Evolutionary conservation across 2,797 vertebrate genomes (phyloP).

Genomic region (Microctenopoma steveboyesi): DNA sequence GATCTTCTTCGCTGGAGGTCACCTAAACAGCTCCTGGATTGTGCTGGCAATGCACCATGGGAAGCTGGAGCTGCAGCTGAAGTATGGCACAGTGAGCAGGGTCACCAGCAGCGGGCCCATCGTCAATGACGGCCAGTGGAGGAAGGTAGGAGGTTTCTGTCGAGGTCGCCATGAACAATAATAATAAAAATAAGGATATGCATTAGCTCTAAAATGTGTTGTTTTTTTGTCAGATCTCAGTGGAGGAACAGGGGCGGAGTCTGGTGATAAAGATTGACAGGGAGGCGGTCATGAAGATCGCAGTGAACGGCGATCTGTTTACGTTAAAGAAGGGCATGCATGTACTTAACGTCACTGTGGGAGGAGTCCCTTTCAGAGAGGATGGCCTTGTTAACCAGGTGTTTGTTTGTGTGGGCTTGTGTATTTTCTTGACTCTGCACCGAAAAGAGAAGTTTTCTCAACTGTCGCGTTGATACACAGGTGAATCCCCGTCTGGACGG

Average conservation of each 20-base stretch:
- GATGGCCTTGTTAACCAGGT: constrained; percentile 90
- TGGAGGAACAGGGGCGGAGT: constrained; percentile 92
- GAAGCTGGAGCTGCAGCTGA: constrained; percentile 93
- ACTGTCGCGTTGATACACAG: constrained; percentile 67
- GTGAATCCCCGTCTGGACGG: constrained; percentile 95
- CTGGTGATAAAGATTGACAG: constrained; percentile 94
- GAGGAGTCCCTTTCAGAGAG: constrained; percentile 93
- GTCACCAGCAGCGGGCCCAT: constrained; percentile 93
- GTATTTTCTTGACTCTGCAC: constrained; percentile 1
- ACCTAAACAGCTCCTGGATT: constrained; percentile 92
- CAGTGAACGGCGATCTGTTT: constrained; percentile 92
- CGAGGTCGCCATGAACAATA: background rate
- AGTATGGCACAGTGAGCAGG: constrained; percentile 87
- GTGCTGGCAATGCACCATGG: constrained; percentile 91
- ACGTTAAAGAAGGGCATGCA: constrained; percentile 90
- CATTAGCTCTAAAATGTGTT: background rate
- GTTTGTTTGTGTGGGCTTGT: constrained; percentile 63
- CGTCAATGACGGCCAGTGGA: constrained; percentile 95
- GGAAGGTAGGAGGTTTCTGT: constrained; percentile 83
- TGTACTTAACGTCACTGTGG: constrained; percentile 95
- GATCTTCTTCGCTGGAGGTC: constrained; percentile 96
- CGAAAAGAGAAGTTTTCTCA: background rate
- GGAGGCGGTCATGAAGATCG: constrained; percentile 98
- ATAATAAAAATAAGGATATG: background rate
- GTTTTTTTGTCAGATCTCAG: constrained; percentile 87